Evolutionary conservation across 2,113 vertebrate species (phyloP).

Genomic region (Ramphastos sulfuratus): DNA sequence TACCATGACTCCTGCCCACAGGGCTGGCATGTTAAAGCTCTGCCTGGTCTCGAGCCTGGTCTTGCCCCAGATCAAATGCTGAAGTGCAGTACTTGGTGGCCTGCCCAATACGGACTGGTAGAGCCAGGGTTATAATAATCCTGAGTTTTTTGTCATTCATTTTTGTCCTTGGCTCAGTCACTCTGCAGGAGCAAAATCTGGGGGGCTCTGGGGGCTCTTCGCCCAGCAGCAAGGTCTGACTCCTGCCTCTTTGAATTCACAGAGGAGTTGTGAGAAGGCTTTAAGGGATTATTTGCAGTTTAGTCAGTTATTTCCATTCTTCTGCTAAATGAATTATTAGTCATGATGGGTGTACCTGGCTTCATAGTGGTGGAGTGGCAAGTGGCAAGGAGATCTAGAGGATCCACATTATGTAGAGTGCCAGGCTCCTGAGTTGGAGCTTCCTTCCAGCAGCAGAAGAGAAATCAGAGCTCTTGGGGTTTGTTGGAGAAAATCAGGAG

Average conservation of each 20-base stretch:
- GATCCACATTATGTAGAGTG: neutral
- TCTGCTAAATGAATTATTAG: neutral
- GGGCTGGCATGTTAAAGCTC: neutral
- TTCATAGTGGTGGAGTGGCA: neutral
- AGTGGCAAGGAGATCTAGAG: neutral
- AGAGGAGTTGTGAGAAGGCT: neutral
- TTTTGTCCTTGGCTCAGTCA: neutral
- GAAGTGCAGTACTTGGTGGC: neutral
- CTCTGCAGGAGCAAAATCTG: neutral
- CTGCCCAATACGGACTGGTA: neutral
- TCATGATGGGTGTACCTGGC: fast-evolving
- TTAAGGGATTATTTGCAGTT: neutral
- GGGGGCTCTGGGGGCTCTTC: neutral
- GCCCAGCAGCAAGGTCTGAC: neutral
- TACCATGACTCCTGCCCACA: neutral
- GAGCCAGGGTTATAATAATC: neutral
- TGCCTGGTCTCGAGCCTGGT: neutral
- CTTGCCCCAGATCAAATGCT: neutral
- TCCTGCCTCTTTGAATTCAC: neutral
- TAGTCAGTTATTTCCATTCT: neutral
- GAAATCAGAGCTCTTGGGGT: neutral
- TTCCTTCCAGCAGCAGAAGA: neutral
- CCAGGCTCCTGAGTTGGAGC: neutral
- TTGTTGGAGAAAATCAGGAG: neutral
- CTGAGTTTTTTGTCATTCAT: neutral